Conservation (phyloP, 2,888 invertebrate species). For the Oithona nana region DNA sequence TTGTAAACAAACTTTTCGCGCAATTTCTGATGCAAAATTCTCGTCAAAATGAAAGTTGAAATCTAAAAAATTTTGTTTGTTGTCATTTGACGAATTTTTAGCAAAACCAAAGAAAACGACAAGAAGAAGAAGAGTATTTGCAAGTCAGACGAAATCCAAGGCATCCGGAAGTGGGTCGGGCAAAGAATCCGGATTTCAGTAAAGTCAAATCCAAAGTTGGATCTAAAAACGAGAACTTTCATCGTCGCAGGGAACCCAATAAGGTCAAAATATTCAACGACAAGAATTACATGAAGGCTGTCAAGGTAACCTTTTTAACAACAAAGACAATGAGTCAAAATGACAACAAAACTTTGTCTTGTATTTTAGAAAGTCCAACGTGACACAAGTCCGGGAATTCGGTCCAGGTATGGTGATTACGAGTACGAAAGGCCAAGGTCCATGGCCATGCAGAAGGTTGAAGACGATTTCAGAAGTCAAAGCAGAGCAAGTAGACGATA, state of each 20-base stretch:
- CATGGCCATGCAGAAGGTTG: constrained; percentile 6
- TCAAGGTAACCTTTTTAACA: constrained; percentile 14
- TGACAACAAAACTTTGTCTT: background rate
- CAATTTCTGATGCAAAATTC: background rate
- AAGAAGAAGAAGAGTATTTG: background rate
- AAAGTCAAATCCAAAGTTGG: constrained; percentile 10
- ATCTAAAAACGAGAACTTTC: background rate
- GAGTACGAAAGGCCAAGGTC: background rate
- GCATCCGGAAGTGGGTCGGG: constrained; percentile 8
- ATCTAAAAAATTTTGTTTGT: background rate
- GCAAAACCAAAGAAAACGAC: too few relatives aligned
- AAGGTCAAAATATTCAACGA: constrained; percentile 11
- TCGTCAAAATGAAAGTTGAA: background rate
- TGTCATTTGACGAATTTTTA: background rate
- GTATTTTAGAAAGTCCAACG: background rate
- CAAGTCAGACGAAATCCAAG: background rate
- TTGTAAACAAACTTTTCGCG: background rate
- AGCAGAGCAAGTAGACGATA: background rate
- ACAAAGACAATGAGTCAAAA: background rate
- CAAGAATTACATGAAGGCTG: constrained; percentile 9
- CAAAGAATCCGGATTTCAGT: background rate
- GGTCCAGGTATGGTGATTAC: background rate
- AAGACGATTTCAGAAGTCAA: background rate
- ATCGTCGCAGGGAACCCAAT: background rate
- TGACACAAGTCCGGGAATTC: background rate